A percentile compares a stretch with the other conserved stretches of the same genome.
Conservation (phyloP, 2,797 vertebrate genomes). For the Rhinogobio ventralis region DNA sequence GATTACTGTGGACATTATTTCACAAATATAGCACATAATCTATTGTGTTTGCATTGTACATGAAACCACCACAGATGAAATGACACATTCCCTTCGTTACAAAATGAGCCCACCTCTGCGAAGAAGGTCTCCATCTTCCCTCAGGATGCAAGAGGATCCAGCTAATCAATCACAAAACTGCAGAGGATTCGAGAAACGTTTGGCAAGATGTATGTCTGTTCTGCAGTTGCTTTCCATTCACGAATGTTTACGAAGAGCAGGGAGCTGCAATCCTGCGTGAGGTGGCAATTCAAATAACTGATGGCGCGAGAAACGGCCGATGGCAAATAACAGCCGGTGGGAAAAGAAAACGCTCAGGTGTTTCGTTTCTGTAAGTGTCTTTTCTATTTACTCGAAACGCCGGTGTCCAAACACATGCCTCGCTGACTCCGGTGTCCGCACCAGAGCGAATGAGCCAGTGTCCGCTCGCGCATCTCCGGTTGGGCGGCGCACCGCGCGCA, state of each 20-base stretch:
- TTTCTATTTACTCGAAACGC: constrained; percentile 5
- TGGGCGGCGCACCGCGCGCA: constrained; percentile 53
- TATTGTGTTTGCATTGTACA: not conserved
- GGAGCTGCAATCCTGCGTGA: constrained; percentile 23
- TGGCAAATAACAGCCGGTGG: not conserved
- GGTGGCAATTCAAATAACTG: constrained; percentile 27
- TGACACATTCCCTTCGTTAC: not conserved
- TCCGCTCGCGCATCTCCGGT: constrained; percentile 42
- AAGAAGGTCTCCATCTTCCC: constrained; percentile 82
- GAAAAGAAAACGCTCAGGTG: constrained; percentile 7
- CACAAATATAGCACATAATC: not conserved
- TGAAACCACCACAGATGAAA: not conserved
- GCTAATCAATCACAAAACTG: constrained; percentile 48
- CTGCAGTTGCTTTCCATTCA: constrained; percentile 51
- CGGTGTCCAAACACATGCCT: constrained; percentile 8
- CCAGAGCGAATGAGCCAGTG: constrained; percentile 55
- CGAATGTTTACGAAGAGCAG: constrained; percentile 9
- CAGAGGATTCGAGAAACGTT: constrained; percentile 32
- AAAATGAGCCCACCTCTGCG: constrained; percentile 73
- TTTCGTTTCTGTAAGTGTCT: not conserved
- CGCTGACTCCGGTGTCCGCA: constrained; percentile 36
- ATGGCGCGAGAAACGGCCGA: not conserved
- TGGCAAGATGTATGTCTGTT: constrained; percentile 22
- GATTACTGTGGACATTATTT: not conserved
- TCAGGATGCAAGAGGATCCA: constrained; percentile 41